Conservation (phyloP, 2,797 vertebrate genomes). For the Dicrostonyx torquatus region DNA sequence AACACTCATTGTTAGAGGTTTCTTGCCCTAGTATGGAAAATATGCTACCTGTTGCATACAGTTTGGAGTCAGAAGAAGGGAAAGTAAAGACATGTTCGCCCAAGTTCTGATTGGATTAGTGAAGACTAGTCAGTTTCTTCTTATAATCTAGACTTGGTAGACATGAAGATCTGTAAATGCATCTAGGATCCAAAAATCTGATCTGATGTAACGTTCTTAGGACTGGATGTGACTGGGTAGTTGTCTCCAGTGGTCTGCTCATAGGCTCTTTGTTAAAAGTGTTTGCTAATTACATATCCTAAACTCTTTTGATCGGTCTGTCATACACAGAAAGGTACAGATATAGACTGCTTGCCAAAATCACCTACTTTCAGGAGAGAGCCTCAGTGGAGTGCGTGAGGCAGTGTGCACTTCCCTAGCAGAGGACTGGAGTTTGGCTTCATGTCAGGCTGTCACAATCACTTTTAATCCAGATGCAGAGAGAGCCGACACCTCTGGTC, state of each 20-base stretch:
- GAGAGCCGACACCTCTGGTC: neutral
- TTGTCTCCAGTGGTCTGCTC: neutral
- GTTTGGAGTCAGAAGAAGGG: conserved; percentile 72
- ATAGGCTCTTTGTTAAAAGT: conserved; percentile 48
- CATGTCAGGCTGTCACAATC: neutral
- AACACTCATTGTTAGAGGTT: conserved; percentile 71
- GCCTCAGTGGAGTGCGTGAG: neutral
- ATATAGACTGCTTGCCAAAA: neutral
- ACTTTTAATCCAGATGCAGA: neutral
- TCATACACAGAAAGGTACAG: neutral
- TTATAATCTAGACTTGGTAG: conserved; percentile 37
- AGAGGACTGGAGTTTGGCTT: neutral
- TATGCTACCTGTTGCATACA: conserved; percentile 45
- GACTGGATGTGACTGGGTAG: neutral
- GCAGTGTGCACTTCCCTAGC: too few relatives aligned
- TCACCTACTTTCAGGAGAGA: neutral
- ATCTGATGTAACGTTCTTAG: conserved; percentile 7
- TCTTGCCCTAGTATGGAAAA: conserved; percentile 56
- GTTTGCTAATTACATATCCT: neutral
- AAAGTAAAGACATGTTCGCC: conserved; percentile 52
- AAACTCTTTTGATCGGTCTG: neutral
- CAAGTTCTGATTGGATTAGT: neutral
- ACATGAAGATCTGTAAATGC: neutral
- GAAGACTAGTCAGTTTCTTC: conserved; percentile 40
- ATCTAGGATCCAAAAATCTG: neutral